Evolutionary conservation across 1,140 invertebrate species (phyloP).

Genomic region (Maconellicoccus hirsutus): DNA sequence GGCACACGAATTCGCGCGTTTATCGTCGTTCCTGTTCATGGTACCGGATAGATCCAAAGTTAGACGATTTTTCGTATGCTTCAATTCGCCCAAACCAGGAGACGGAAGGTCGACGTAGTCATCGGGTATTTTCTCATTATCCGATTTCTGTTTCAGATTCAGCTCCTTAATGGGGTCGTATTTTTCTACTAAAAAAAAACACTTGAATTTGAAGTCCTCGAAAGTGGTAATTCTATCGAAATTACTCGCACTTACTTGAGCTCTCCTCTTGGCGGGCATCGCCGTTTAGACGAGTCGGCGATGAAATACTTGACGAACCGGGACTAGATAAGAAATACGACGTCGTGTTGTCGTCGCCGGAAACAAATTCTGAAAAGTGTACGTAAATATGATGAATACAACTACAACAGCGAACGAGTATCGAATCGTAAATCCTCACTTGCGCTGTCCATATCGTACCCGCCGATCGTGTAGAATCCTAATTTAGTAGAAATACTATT

Average conservation of each 20-base stretch:
- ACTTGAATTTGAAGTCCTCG: too few species aligned
- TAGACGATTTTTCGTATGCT: conserved; percentile 56
- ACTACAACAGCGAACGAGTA: too few species aligned
- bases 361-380: not conserved
- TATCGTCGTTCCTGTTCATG: not conserved
- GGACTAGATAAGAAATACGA: not conserved
- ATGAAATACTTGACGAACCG: not conserved
- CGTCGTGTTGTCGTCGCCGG: not conserved
- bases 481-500: not conserved
- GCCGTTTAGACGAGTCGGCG: not conserved
- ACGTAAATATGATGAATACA: not conserved
- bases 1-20: not conserved
- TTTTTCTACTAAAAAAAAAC: too few species aligned
- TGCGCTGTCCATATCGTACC: not conserved
- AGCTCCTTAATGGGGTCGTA: too few species aligned
- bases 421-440: not conserved
- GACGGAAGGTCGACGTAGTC: conserved; percentile 15
- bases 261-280: too few species aligned
- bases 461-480: not conserved
- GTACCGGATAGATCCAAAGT: conserved; percentile 47
- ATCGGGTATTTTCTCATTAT: not conserved
- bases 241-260: too few species aligned
- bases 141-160: too few species aligned
- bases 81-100: conserved; percentile 48
- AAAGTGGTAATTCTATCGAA: too few species aligned